Conservation (phyloP, 2,113 vertebrate species). For the Solenodon paradoxus region DNA sequence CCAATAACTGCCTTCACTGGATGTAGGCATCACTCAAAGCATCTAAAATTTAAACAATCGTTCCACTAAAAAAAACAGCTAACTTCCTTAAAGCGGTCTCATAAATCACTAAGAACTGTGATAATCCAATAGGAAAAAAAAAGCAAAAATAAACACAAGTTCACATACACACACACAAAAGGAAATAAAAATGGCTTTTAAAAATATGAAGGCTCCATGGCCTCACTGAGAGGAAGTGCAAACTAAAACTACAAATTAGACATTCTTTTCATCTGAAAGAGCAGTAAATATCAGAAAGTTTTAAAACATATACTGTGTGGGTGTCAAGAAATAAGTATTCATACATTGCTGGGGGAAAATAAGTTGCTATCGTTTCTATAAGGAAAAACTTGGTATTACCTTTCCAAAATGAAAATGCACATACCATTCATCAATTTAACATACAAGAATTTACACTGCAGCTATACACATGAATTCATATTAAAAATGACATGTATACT, state of each 20-base stretch:
- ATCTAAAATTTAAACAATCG: background rate
- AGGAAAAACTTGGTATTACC: slow-evolving; percentile 12
- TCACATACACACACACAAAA: background rate
- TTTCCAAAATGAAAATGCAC: slow-evolving; percentile 40
- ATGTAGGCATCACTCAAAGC: background rate
- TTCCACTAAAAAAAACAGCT: background rate
- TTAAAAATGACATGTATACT: background rate
- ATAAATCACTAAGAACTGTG: background rate
- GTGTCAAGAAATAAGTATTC: slow-evolving; percentile 14
- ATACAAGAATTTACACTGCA: background rate
- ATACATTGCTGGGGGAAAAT: background rate
- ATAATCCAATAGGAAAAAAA: background rate
- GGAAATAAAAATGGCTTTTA: background rate
- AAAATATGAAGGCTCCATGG: slow-evolving; percentile 8
- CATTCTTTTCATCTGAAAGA: slow-evolving; percentile 11
- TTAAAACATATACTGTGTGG: slow-evolving; percentile 10
- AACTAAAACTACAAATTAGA: slow-evolving; percentile 43
- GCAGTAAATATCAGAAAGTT: slow-evolving; percentile 25
- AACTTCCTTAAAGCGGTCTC: slow-evolving; percentile 1
- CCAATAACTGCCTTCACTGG: background rate
- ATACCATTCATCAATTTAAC: slow-evolving; percentile 5
- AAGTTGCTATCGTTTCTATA: background rate
- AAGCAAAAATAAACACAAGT: slow-evolving; percentile 8
- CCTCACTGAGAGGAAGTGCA: background rate
- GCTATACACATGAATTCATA: background rate